Evolutionary conservation across 1,140 invertebrate genomes (phyloP).

Genomic region (Ceratina australensis): DNA sequence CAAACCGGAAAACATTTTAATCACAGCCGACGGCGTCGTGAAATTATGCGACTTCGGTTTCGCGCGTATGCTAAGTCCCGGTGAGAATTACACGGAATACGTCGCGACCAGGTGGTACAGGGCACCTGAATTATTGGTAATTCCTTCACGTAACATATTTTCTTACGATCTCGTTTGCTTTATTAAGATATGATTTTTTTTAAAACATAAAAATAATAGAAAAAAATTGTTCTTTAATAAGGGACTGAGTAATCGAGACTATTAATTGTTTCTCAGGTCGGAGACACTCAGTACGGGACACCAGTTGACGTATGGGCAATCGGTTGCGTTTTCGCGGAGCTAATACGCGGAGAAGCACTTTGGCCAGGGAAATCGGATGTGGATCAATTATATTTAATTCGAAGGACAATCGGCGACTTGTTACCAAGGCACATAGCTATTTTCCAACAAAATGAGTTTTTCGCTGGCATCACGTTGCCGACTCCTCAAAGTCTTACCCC

Average conservation of each 20-base stretch:
- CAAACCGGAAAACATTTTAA: slow-evolving; percentile 99
- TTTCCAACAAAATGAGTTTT: slow-evolving; percentile 97
- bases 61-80: slow-evolving; percentile 96
- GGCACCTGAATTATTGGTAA: slow-evolving; percentile 92
- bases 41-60: slow-evolving; percentile 99
- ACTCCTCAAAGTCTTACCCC: slow-evolving; percentile 93
- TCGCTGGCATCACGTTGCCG: slow-evolving; percentile 94
- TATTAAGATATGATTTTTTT: too few relatives aligned
- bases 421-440: slow-evolving; percentile 96
- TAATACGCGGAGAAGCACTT: slow-evolving; percentile 95
- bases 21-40: slow-evolving; percentile 95
- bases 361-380: slow-evolving; percentile 99
- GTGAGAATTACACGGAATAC: slow-evolving; percentile 99
- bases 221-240: too few relatives aligned
- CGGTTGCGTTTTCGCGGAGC: slow-evolving; percentile 96
- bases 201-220: too few relatives aligned
- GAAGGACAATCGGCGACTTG: slow-evolving; percentile 94
- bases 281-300: slow-evolving; percentile 97
- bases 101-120: slow-evolving; percentile 99
- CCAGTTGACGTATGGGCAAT: slow-evolving; percentile 99
- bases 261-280: slow-evolving; percentile 82
- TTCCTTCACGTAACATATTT: slow-evolving; percentile 18
- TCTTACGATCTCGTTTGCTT: too few relatives aligned
- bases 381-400: slow-evolving; percentile 97
- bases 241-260: too few relatives aligned